Base-by-base conservation (phyloP, 2,888 invertebrate species). In the Pandemis cinnamomeana region DNA sequence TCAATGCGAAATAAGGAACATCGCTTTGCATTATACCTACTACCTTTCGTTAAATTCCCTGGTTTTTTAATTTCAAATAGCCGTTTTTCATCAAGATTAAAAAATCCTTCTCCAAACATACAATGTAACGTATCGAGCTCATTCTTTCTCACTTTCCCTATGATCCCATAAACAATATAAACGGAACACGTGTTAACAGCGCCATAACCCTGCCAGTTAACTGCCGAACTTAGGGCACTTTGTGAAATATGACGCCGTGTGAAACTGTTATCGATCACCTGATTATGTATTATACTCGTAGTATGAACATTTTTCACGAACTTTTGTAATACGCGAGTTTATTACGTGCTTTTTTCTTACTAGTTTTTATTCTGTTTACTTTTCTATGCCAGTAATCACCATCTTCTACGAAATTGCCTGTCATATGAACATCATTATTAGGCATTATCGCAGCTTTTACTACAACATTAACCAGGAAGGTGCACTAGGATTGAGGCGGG, bases 141-240 rank as follows among this genome's bases (percentile, higher is more conserved):
- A 83, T 84, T 86, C 87, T 87, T 86, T 82, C 78, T 62, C 81
- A 77, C 79, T 82, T 80, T 80, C 81, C 81, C 84, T 79, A 87
- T 88, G 87, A 87, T 90, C 90, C 84, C 85, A 86, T 87, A 86
- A 87, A 90, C 90, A 90, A 89, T 90, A 91, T 91, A 89, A 86
- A 84, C 84, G 85, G 89, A 91, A 90, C 93, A 93, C 91, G 93
- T 94, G 93, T 93, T 93, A 93, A 93, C 92, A 91, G 85, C 85
- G 87, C 91, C 88, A 92, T 93, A 92, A 92, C 91, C 87, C 87
- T 85, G 87, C 83, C 84, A 86, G 89, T 88, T 92, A 93, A 93
- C 93, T 91, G 93, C 92, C 88, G 82, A 93, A 93, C 91, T 93
- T 94, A 88, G 87, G 91, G 92, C 91, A 88, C 88, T 92, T 91